Evolutionary conservation across 1,140 invertebrate species (phyloP).

Genomic region (Atta texana): DNA sequence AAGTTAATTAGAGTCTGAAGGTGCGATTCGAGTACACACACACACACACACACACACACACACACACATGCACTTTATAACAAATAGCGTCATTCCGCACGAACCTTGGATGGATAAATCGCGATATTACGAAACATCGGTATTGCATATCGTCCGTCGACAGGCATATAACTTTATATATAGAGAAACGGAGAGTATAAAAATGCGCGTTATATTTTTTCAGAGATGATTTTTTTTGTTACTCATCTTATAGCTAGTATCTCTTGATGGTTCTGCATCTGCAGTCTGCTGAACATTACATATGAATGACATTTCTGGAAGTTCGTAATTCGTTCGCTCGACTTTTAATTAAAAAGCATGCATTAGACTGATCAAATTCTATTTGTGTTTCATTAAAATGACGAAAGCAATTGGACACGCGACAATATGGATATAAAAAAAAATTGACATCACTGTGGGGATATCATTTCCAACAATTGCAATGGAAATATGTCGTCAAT

Average conservation of each 20-base stretch:
- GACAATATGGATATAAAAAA: background rate
- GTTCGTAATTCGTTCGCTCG: background rate
- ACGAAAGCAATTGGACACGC: background rate
- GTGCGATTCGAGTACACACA: constrained; percentile 57
- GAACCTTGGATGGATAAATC: constrained; percentile 31
- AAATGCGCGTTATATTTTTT: constrained; percentile 2
- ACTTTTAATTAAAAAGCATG: constrained; percentile 7
- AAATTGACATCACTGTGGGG: background rate
- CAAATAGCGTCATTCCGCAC: background rate
- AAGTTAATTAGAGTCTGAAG: constrained; percentile 74
- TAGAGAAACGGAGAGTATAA: background rate
- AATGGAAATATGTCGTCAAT: background rate
- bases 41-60: background rate
- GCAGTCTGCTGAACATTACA: background rate
- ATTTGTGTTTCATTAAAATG: constrained; percentile 8
- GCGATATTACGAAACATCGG: constrained; percentile 42
- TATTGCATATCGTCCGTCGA: background rate
- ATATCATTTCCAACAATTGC: background rate
- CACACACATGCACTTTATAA: constrained; percentile 21
- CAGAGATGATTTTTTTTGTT: constrained; percentile 14
- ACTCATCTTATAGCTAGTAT: constrained; percentile 12
- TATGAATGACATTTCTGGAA: background rate
- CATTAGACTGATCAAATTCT: background rate
- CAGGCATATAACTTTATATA: background rate
- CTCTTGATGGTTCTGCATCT: background rate